A percentile compares a stretch with the other conserved stretches of the same genome.
phyloP scores from a whole-genome alignment of 2,113 vertebrate species.

The Dasypus novemcinctus region DNA sequence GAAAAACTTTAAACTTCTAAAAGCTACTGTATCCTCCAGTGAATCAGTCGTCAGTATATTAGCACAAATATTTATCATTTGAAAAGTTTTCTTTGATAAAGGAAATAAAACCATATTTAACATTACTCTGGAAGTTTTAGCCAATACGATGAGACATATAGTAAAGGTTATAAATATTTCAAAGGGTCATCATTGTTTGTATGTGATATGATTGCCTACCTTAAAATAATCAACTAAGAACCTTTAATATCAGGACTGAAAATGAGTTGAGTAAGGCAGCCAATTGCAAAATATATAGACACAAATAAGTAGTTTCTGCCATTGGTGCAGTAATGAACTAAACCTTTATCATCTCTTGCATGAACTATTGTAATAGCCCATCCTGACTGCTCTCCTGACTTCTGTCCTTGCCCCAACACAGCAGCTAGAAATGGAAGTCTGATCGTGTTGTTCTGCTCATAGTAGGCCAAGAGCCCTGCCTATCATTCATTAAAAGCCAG shows the following conservation, averaged over 20 bases:
- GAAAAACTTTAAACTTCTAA: neutral
- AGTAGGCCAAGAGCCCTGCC: neutral
- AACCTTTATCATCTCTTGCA: neutral
- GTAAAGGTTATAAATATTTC: neutral
- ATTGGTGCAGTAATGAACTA: neutral
- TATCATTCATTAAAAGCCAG: neutral
- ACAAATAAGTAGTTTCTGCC: neutral
- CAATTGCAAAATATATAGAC: neutral
- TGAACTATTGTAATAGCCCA: rapidly evolving
- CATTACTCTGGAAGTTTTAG: neutral
- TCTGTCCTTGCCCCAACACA: neutral
- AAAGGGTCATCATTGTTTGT: neutral
- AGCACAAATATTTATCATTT: neutral
- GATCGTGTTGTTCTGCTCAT: neutral
- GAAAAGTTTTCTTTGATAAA: neutral
- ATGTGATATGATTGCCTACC: neutral
- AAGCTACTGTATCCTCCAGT: neutral
- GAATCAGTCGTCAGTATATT: neutral
- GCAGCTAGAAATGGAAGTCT: neutral
- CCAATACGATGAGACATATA: neutral
- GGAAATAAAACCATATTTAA: neutral
- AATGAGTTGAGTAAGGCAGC: neutral
- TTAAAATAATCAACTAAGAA: neutral
- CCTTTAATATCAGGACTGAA: neutral
- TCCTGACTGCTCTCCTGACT: neutral